These are phyloP conservation scores for Cyanoderma ruficeps DNA, from an alignment of 2,113 vertebrate genomes.

Conservation along the genomic window DNA sequence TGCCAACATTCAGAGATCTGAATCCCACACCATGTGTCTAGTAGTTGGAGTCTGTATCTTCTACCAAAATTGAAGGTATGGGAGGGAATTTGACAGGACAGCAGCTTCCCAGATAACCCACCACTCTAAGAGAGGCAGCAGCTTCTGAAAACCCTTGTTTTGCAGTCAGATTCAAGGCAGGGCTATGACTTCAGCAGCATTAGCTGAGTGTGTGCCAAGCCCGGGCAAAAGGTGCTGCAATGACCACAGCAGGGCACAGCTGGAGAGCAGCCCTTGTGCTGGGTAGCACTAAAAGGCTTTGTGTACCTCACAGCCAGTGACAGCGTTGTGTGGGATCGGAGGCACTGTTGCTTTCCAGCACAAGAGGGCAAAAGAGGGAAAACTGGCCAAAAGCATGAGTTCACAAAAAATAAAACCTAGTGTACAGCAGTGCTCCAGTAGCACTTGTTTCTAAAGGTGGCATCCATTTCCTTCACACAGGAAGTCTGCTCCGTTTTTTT, in stretches of 20 bases:
- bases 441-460: slow-evolving; percentile 2
- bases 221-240: fast-evolving
- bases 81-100: not conserved
- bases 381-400: not conserved
- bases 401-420: not conserved
- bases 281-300: not conserved
- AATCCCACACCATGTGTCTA: not conserved
- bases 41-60: not conserved
- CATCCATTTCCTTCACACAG: not conserved
- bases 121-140: not conserved
- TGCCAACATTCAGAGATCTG: not conserved
- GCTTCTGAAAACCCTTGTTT: not conserved
- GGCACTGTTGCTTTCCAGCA: not conserved
- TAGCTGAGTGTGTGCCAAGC: not conserved
- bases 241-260: not conserved
- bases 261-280: not conserved
- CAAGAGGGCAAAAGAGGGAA: not conserved
- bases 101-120: not conserved
- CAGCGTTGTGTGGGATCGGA: not conserved
- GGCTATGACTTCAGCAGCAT: not conserved
- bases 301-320: not conserved
- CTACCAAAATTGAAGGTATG: not conserved
- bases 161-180: not conserved
- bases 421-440: not conserved
- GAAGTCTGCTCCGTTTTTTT: not conserved